These are phyloP conservation scores for Zoroaster sp. DNA, from an alignment of 53 echinoderm and acorn worm genomes.

Conservation along the genomic window DNA sequence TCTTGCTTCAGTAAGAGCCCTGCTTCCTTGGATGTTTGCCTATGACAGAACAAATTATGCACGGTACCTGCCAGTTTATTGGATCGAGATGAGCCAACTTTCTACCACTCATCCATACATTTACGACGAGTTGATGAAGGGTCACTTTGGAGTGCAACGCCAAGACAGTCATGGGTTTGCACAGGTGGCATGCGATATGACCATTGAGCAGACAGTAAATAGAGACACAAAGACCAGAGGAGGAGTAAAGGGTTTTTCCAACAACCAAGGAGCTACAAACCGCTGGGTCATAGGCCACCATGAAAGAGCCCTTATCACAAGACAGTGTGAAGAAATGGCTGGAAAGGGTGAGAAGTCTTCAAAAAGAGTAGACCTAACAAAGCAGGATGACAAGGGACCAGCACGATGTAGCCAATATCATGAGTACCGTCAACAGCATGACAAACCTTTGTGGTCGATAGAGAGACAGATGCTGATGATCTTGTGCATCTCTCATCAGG, in stretches of 20 bases:
- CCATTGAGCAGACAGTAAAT: conserved; percentile 75
- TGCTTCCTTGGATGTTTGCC: conserved; percentile 71
- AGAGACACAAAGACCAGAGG: conserved; percentile 74
- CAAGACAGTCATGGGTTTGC: conserved; percentile 63
- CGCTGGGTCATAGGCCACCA: conserved; percentile 66
- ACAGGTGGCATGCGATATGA: conserved; percentile 64
- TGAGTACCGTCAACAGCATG: conserved; percentile 40
- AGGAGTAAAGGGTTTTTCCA: conserved; percentile 62
- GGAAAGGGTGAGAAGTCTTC: conserved; percentile 33
- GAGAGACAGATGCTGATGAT: too few relatives aligned
- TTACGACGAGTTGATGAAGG: conserved; percentile 30
- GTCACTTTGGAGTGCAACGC: conserved; percentile 70
- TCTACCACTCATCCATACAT: conserved; percentile 49
- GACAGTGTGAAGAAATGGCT: conserved; percentile 67
- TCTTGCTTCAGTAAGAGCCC: conserved; percentile 46
- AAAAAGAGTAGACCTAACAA: conserved; percentile 22
- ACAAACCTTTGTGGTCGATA: conserved; percentile 50
- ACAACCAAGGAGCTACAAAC: conserved; percentile 36
- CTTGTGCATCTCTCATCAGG: conserved; percentile 62
- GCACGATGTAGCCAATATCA: conserved; percentile 18
- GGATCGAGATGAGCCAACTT: conserved; percentile 64
- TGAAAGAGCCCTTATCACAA: conserved; percentile 58
- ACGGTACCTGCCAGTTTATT: conserved; percentile 67
- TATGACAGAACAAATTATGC: conserved; percentile 73
- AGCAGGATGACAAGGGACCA: conserved; percentile 34